Conservation (phyloP, 1,140 invertebrate genomes). For the Listronotus bonariensis region DNA sequence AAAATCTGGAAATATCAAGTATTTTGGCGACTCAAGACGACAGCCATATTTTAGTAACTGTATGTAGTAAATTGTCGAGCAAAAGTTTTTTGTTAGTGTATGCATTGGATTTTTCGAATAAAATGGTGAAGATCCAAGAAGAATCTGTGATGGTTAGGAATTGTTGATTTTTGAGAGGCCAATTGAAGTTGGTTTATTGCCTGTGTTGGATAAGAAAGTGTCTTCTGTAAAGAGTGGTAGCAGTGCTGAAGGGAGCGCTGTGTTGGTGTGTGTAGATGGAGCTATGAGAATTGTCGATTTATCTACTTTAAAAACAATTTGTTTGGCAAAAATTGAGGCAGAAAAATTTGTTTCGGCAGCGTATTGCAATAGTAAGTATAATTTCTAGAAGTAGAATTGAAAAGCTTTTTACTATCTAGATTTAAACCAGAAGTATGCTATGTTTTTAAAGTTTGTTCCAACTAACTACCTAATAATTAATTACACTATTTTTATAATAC, state of each 20-base stretch:
- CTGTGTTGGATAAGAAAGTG: slow-evolving; percentile 58
- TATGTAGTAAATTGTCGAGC: slow-evolving; percentile 53
- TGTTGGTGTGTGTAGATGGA: slow-evolving; percentile 71
- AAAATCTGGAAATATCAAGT: slow-evolving; percentile 62
- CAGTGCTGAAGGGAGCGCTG: slow-evolving; percentile 55
- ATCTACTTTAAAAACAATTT: slow-evolving; percentile 65
- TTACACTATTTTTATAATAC: too few species aligned
- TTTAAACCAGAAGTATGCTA: too few species aligned
- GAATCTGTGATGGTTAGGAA: slow-evolving; percentile 66
- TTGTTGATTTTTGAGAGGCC: slow-evolving; percentile 67
- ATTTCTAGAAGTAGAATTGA: too few species aligned
- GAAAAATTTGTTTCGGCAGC: slow-evolving; percentile 74
- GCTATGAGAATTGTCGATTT: slow-evolving; percentile 70
- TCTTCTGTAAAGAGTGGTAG: slow-evolving; percentile 39
- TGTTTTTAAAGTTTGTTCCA: too few species aligned
- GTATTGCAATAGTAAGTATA: slow-evolving; percentile 72
- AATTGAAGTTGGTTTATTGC: slow-evolving; percentile 69
- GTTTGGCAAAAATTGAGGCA: slow-evolving; percentile 67
- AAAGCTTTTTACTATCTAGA: too few species aligned
- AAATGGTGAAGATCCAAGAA: slow-evolving; percentile 63
- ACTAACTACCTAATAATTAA: too few species aligned
- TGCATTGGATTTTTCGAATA: slow-evolving; percentile 61
- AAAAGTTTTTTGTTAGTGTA: slow-evolving; percentile 62
- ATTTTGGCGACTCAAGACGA: slow-evolving; percentile 68
- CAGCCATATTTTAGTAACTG: slow-evolving; percentile 66